Evolutionary conservation across 2,113 vertebrate genomes (phyloP), one percentile per base, ranked within the genome.

Genomic region (Misgurnus mizolepis): DNA sequence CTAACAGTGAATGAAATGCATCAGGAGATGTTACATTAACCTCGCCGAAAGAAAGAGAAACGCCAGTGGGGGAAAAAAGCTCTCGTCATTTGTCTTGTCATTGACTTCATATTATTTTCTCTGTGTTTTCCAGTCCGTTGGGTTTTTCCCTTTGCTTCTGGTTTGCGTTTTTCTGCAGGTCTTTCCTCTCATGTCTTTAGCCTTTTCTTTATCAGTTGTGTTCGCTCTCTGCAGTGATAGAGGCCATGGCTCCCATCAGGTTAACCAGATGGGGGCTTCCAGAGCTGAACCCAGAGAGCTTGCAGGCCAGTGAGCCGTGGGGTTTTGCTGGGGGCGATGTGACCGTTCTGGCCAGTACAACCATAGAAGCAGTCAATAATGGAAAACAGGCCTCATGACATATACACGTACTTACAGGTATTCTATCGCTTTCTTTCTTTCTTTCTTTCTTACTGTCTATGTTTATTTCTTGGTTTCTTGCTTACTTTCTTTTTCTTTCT

Each of bases 381-480:
- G 97, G 98, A 79, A 99, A 98, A 80, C 96, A 97, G 76, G 96
- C 97, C 34, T 96, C 95, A 7, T 98, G 96, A 94, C 89, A 94
- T 82, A 95, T 95, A 72, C 95, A 95, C 87, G 90, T 94, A 96
- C 62, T 89, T 96, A 86, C 94, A 96, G 94, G 94, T 95, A 61
- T 15, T 9, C 17, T 64, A 9, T 45, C 15, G 66, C 49, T 55
- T 22, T 73, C 56, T 73, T 27, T 55, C 15, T 60, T n/a, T n/a
- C 7, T 61, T 6, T 61, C 18, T 61, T 14, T 22, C 22, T 22
- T 22, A 22, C 22, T 22, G 22, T 22, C 22, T 22, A 22, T 22
- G 22, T 22, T 22, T 22, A 22, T 22, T 22, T 22, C 22, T 22
- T 22, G 22, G 0, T 22, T 22, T 22, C 22, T 22, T 22, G 27